phyloP scores from a whole-genome alignment of 2,113 vertebrate species.

The Perognathus longimembris region DNA sequence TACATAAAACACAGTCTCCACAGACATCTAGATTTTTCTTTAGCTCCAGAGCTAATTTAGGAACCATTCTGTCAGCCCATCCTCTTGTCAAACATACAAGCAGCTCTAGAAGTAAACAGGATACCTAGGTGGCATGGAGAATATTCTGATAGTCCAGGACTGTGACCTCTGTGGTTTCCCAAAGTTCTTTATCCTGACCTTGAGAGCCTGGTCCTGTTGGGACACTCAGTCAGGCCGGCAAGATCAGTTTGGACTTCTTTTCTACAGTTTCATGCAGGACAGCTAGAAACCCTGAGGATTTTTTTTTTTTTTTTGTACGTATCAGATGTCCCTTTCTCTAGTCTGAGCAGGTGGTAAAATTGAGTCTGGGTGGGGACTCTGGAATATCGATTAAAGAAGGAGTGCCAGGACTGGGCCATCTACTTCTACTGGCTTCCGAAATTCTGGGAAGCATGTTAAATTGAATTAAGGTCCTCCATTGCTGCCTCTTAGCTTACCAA shows the following conservation, averaged over 20 bases:
- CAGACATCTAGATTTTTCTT: not conserved
- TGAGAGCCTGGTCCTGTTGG: no score
- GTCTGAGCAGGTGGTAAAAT: not conserved
- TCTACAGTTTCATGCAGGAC: not conserved
- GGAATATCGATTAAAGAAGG: slow-evolving; percentile 7
- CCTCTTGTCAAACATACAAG: not conserved
- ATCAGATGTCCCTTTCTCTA: not conserved
- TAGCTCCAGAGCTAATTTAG: not conserved
- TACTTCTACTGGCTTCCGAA: not conserved
- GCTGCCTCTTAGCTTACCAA: not conserved
- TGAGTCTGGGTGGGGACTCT: not conserved
- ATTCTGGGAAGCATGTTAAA: not conserved
- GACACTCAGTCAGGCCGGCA: no score
- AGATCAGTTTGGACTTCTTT: no score
- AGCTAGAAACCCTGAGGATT: not conserved
- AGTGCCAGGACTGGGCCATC: not conserved
- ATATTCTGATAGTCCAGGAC: not conserved
- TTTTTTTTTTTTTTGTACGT: no score
- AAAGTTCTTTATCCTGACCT: no score
- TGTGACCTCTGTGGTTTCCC: no score
- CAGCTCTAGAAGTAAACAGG: not conserved
- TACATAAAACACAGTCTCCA: not conserved
- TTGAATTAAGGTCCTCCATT: not conserved
- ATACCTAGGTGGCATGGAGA: fast-evolving
- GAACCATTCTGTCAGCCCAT: not conserved